Conservation (phyloP, 2,797 vertebrate genomes). For the Alosa sapidissima region DNA sequence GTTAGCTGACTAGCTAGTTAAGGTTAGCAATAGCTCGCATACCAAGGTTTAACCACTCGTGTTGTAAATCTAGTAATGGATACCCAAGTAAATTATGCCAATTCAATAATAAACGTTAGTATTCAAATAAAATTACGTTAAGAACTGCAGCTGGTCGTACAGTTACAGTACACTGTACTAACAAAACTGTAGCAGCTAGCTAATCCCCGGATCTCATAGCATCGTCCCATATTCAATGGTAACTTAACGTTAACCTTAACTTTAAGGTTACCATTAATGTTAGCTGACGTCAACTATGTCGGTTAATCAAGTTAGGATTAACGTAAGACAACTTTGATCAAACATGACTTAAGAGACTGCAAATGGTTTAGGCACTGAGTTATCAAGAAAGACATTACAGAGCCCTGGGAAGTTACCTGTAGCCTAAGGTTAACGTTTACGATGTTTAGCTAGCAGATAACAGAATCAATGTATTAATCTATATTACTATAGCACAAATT, state of each 20-base stretch:
- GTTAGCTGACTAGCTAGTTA: neutral
- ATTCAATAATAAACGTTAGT: neutral
- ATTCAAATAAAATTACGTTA: neutral
- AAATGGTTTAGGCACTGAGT: neutral
- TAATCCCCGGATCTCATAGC: neutral
- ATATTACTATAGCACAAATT: neutral
- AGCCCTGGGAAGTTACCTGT: neutral
- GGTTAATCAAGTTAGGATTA: neutral
- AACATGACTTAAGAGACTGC: too few relatives aligned
- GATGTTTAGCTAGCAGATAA: neutral
- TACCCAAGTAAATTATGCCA: neutral
- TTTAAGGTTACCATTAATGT: neutral
- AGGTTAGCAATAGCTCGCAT: neutral
- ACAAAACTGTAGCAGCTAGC: neutral
- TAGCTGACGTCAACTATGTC: neutral
- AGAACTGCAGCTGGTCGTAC: neutral
- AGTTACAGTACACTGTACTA: neutral
- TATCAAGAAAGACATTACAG: neutral
- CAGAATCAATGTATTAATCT: neutral
- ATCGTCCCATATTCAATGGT: neutral
- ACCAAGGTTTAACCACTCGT: neutral
- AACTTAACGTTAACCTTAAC: neutral
- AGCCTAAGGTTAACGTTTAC: neutral
- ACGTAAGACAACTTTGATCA: too few relatives aligned
- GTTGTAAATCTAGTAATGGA: neutral